Conservation (phyloP, 2,888 invertebrate species). For the Microctonus aethiopoides region DNA sequence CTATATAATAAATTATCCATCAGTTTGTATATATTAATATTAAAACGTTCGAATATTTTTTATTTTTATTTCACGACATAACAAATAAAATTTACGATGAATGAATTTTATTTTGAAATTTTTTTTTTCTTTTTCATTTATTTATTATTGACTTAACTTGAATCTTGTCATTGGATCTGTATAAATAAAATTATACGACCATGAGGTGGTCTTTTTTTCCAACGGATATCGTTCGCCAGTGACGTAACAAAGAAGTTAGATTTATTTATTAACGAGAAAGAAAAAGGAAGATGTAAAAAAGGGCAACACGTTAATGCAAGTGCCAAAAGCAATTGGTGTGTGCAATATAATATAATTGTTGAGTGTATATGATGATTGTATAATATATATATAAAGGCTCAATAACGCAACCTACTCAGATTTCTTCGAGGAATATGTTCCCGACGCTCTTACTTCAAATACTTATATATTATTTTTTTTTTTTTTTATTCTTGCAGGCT, state of each 20-base stretch:
- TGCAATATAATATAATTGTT: conserved; percentile 22
- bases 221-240: conserved; percentile 28
- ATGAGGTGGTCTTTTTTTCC: conserved; percentile 20
- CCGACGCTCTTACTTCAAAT: conserved; percentile 1
- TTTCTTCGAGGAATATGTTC: conserved; percentile 52
- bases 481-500: too few relatives aligned
- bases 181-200: conserved; percentile 7
- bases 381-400: conserved; percentile 7
- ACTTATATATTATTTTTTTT: not conserved
- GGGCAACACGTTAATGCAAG: not conserved
- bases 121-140: not conserved
- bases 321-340: not conserved
- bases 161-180: conserved; percentile 38
- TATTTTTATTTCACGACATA: too few relatives aligned
- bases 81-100: too few relatives aligned
- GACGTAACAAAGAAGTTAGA: conserved; percentile 35
- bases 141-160: conserved; percentile 22
- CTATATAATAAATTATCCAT: too few relatives aligned
- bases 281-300: conserved; percentile 22
- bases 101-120: too few relatives aligned
- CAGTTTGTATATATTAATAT: too few relatives aligned
- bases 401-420: conserved; percentile 36
- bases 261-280: conserved; percentile 42
- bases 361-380: conserved; percentile 15
- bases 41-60: too few relatives aligned